Percentiles rank a stretch among this genome's conserved stretches.
These are phyloP conservation scores for Schizaphis graminum DNA, from an alignment of 2,888 invertebrate species.

Conservation along the genomic window DNA sequence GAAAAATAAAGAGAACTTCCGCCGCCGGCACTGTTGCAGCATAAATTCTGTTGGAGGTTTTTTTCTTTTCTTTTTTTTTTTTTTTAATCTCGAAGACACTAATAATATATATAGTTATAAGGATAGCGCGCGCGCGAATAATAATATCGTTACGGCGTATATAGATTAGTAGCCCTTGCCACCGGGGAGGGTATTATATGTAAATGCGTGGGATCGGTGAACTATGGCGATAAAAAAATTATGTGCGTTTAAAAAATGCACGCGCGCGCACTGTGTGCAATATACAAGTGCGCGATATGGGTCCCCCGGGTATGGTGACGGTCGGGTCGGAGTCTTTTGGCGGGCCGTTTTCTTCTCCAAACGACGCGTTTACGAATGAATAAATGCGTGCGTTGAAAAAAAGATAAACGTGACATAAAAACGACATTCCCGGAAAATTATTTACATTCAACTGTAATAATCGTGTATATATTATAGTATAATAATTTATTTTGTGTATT, in stretches of 20 bases:
- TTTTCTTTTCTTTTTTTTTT: slow-evolving; percentile 2
- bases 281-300: not conserved
- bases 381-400: slow-evolving; percentile 43
- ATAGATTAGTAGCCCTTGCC: slow-evolving; percentile 52
- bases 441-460: not conserved
- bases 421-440: not conserved
- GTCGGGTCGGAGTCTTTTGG: not conserved
- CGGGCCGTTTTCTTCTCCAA: slow-evolving; percentile 36
- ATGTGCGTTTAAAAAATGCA: slow-evolving; percentile 43
- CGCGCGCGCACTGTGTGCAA: slow-evolving; percentile 3
- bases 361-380: slow-evolving; percentile 57
- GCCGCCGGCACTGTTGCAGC: not conserved
- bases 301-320: slow-evolving; percentile 45
- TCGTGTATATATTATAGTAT: not conserved
- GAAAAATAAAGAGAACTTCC: slow-evolving; percentile 66
- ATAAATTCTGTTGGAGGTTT: slow-evolving; percentile 39
- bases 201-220: slow-evolving; percentile 51
- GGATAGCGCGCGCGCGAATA: slow-evolving; percentile 46
- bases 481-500: not conserved
- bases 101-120: not conserved
- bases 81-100: slow-evolving; percentile 62
- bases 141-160: slow-evolving; percentile 62
- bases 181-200: slow-evolving; percentile 22
- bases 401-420: not conserved
- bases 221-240: slow-evolving; percentile 64